Conservation (phyloP, 2,113 vertebrate species). For the Macaca nemestrina region DNA sequence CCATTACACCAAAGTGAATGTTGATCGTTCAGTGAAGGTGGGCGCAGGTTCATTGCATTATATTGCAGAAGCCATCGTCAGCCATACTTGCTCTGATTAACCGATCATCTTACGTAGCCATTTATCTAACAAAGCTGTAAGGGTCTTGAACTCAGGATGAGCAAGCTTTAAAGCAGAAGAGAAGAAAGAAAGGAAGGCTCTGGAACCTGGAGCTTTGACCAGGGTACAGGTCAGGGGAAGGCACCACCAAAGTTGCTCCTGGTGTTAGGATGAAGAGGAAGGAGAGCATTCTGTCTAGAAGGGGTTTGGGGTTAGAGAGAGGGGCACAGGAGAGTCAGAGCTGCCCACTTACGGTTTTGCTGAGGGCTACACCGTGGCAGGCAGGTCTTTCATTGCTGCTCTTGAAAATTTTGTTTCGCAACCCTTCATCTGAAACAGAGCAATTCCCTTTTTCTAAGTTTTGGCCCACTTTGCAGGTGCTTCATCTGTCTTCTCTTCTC, state of each 20-base stretch:
- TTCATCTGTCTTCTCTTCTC: too few relatives aligned
- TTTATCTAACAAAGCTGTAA: neutral
- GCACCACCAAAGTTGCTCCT: neutral
- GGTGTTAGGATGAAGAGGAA: neutral
- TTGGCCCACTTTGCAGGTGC: neutral
- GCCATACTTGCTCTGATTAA: neutral
- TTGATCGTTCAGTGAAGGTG: neutral
- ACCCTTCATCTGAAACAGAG: neutral
- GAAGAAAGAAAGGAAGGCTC: neutral
- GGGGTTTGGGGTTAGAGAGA: fast-evolving
- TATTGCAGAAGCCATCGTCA: neutral
- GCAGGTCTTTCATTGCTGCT: neutral
- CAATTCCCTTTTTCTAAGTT: neutral
- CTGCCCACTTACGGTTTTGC: neutral
- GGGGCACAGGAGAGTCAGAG: neutral
- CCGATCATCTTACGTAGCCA: neutral
- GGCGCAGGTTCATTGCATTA: neutral
- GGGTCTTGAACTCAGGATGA: neutral
- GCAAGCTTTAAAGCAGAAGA: neutral
- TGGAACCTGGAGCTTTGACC: neutral
- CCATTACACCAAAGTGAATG: neutral
- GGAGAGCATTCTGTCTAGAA: neutral
- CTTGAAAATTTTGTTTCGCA: neutral
- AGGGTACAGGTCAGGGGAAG: neutral
- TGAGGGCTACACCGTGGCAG: neutral